Evolutionary conservation across 2,113 vertebrate species (phyloP).

Genomic region (Helogale parvula): DNA sequence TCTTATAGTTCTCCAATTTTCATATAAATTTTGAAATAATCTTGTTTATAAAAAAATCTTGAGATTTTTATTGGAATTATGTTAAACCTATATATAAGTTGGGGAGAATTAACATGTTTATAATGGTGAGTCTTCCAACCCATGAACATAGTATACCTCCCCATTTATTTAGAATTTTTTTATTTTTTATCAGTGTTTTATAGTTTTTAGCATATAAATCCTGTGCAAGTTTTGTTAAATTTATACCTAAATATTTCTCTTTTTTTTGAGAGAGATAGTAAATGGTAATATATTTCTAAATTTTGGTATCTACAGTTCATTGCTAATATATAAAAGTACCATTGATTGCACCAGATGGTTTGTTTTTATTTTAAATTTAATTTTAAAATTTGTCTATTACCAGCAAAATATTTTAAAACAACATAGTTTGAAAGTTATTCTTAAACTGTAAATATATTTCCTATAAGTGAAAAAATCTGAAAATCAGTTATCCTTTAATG

Average conservation of each 20-base stretch:
- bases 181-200: neutral
- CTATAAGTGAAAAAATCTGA: conserved; percentile 25
- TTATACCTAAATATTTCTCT: neutral
- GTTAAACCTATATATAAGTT: neutral
- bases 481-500: conserved; percentile 14
- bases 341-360: neutral
- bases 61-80: neutral
- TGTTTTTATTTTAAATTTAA: conserved; percentile 25
- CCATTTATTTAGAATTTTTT: neutral
- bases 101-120: neutral
- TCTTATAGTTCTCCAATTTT: neutral
- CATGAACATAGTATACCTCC: neutral
- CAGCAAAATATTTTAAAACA: neutral
- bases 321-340: neutral
- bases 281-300: neutral
- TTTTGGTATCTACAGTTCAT: neutral
- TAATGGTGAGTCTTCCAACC: neutral
- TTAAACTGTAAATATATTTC: neutral
- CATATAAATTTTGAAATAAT: conserved; percentile 13
- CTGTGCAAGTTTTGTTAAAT: neutral
- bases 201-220: neutral
- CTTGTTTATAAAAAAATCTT: neutral
- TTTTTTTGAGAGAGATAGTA: neutral
- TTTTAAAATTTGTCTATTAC: neutral
- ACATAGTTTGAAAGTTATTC: neutral